Evolutionary conservation across 2,113 vertebrate genomes (phyloP), one percentile per base, ranked within the genome.

Genomic region (Chaetodon trifascialis): DNA sequence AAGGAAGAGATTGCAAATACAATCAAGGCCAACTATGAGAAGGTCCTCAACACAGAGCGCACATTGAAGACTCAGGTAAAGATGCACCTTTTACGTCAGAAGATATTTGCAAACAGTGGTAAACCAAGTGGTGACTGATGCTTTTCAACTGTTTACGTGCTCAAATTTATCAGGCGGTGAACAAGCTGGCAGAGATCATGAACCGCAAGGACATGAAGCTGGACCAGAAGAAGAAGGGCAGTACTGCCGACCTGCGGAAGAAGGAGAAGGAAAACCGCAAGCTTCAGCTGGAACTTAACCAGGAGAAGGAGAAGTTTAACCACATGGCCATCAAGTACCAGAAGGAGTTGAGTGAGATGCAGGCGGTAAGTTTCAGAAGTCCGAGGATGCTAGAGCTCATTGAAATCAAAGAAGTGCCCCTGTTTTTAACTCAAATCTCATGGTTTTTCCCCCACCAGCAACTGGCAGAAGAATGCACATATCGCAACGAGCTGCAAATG

Each of bases 191-290:
- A 72, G 98, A 99, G 94, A 99, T 99, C 94, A 98, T 99, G 98
- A 99, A 99, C 94, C 96, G 98, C 15, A 99, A 99, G 92, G 98
- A 99, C 92, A 99, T 99, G 96, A 99, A 99, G 95, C 95, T 99
- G 84, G 98, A 99, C 94, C 94, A 94, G 86, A 97, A 97, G 89
- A 99, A 98, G 93, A 98, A 97, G 93, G 97, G 96, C 82, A 99
- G 97, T 82, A 97, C 96, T 17, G 97, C 98, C 36, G 98, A 99
- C 94, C 94, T 99, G 92, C 96, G 98, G 84, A 99, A 98, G 95
- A 99, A 99, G 82, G 98, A 99, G 95, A 99, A 99, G 90, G 98
- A 99, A 94, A 99, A 99, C 92, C 93, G 98, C 88, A 99, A 99
- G 87, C 95, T 99, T 12, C 98, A 99, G 74, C 90, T 97, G 88